Percentiles rank a stretch among this genome's conserved stretches.
Conservation (phyloP, 2,113 vertebrate genomes). For the Nannobrachium achirus region DNA sequence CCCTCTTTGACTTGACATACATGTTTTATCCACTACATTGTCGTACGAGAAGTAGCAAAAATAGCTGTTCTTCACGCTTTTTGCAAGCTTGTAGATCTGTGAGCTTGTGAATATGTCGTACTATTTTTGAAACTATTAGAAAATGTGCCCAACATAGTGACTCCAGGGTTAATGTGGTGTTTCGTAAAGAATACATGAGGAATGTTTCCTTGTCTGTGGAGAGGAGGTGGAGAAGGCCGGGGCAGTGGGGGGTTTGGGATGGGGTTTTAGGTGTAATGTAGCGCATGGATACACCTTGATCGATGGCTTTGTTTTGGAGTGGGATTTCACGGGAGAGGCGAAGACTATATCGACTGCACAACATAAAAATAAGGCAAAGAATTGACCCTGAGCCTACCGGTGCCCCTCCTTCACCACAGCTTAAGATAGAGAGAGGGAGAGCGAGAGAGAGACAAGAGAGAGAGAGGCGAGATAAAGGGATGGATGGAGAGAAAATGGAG, state of each 20-base stretch:
- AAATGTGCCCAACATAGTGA: too few species aligned
- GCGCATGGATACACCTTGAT: slow-evolving; percentile 33
- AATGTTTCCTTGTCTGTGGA: too few species aligned
- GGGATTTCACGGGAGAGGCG: slow-evolving; percentile 30
- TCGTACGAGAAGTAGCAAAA: too few species aligned
- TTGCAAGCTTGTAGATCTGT: too few species aligned
- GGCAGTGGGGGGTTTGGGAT: not conserved
- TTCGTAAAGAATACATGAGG: too few species aligned
- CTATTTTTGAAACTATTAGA: too few species aligned
- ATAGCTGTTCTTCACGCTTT: too few species aligned
- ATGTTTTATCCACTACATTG: too few species aligned
- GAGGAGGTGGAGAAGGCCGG: not conserved
- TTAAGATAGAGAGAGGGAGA: slow-evolving; percentile 7
- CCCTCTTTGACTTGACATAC: too few species aligned
- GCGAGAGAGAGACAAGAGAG: slow-evolving; percentile 2
- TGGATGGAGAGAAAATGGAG: slow-evolving; percentile 22
- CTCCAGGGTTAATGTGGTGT: too few species aligned
- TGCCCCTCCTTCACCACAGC: slow-evolving; percentile 15
- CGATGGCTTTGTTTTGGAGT: slow-evolving; percentile 50
- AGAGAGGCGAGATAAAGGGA: not conserved
- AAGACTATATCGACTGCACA: slow-evolving; percentile 41
- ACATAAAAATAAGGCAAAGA: slow-evolving; percentile 44
- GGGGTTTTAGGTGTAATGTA: slow-evolving; percentile 13
- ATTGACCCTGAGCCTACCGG: slow-evolving; percentile 29
- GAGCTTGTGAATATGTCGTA: too few species aligned